Evolutionary conservation across 1,140 invertebrate species (phyloP), one percentile per base, ranked within the genome.

Genomic region (Zaprionus camerounensis): DNA sequence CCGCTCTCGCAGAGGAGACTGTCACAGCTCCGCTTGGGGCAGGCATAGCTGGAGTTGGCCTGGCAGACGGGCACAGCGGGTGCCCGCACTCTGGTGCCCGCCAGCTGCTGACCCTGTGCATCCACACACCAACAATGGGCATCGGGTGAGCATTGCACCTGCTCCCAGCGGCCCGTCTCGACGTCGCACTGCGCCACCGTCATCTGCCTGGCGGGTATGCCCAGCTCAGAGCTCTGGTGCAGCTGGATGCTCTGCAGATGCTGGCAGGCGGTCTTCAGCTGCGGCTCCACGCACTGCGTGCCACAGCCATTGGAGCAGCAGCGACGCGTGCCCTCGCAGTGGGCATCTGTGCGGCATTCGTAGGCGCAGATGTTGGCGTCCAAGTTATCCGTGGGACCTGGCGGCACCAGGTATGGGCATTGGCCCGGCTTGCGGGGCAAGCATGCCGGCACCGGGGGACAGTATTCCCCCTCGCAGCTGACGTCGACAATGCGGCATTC

Each of bases 101-200:
- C 94, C n/a, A 96, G 93, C 92, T 98, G 97, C 53, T 96, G 96
- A 0, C 97, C 97, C 79, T 96, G 95, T 38, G 95, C 94, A 80
- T 98, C 97, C 0, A 98, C 97, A 93, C 98, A 98, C 97, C 97
- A 98, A 91, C 98, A 99, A 76, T 96, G 94, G 7, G 95, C 95
- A 34, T 95, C 95, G 6, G 95, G 94, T 0, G 94, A 94, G 90
- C 98, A 99, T 82, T 98, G 98, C 5, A 97, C 95, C 3, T 94
- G 92, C 61, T 96, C 94, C 93, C 96, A 99, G 20, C 94, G 94
- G 5, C 97, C 97, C 57, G 96, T 95, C 1, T 93, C 92, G 67
- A 95, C 95, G 9, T 93, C 81, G 92, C 98, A 99, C 36, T 95
- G 94, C 0, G 97, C 97, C 34, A 97, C 95, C 82, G 97, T 97